Evolutionary conservation across 1,140 invertebrate species (phyloP), one percentile per base, ranked within the genome.

Genomic region (Oscheius sp.): DNA sequence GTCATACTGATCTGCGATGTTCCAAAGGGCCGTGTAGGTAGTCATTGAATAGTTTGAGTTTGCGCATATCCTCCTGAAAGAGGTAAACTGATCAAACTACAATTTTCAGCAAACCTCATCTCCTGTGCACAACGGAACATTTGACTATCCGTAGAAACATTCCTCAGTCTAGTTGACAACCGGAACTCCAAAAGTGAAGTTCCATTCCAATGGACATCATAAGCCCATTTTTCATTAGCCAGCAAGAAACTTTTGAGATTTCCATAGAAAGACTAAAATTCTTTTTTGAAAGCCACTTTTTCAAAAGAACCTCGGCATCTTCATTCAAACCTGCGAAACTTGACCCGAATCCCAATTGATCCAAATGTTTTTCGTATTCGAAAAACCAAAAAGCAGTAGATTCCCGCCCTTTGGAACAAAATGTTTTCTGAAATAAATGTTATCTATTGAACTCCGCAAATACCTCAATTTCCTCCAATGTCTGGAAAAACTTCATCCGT

Each of bases 381-480:
- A 78, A 80, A 35, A 64, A 82, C 79, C 79, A 82, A 80, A 82
- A 81, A 35, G 80, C 73, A 2, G 79, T 80, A 1, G 46, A 45
- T 34, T 77, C 75, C 18, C 75, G n/a, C 0, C 79, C 78, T 29
- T 31, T 49, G 3, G 76, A 81, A 52, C 79, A 80, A 28, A 46
- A 55, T 0, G 66, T 79, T 7, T 52, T 49, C 67, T 68, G 35
- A 59, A 59, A n/a, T n/a, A n/a, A n/a, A n/a, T 3, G 28, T 31
- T 61, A 3, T 13, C 26, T 4, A 61, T 3, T 18, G 26, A 61
- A n/a, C 32, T 28, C 13, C 2, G 35, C 20, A 2, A 36, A 74
- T 1, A 45, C 38, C 63, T 82, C 80, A 38, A 82, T 65, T 66
- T 73, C 71, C 26, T 61, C 38, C 23, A 82, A 34, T n/a, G 55